These are phyloP conservation scores for human (Homo sapiens) DNA, from an alignment of 2,113 vertebrate species.

Conservation along the genomic window GRCh38 chr22:42325001-42325500, in stretches of 20 bases:
- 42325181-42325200: accelerated
- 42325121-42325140: accelerated
- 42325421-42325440: neutral
- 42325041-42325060: neutral
- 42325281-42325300: neutral
- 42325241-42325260: neutral
- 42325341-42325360: neutral
- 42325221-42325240: no score
- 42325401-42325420: neutral
- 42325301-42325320: neutral
- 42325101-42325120: neutral
- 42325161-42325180: neutral
- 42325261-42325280: accelerated
- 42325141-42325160: neutral
- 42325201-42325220: neutral
- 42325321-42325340: neutral
- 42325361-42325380: neutral
- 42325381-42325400: neutral
- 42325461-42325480: neutral
- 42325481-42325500: neutral
- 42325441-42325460: neutral
- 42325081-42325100: neutral
- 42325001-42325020: neutral
- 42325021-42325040: neutral
- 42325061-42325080: accelerated